Evolutionary conservation across 1,140 invertebrate species (phyloP).

Genomic region (Platorchestia sp.): DNA sequence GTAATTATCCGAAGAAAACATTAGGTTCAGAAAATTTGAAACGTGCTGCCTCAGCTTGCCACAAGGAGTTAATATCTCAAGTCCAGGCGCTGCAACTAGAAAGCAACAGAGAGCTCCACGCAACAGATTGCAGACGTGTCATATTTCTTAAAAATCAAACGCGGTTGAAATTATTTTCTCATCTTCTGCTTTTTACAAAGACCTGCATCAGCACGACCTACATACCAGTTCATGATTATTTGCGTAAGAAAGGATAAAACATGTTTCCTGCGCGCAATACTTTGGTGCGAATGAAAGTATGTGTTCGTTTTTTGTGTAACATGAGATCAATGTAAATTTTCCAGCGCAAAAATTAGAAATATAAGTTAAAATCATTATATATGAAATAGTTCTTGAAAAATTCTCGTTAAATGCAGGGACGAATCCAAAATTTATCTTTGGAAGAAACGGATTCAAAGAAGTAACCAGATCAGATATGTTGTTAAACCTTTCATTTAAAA

Average conservation of each 20-base stretch:
- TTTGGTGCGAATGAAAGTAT: background rate
- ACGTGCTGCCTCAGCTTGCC: background rate
- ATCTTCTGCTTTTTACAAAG: background rate
- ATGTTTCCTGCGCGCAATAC: no score
- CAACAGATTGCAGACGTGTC: background rate
- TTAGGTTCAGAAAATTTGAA: background rate
- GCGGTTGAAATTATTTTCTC: background rate
- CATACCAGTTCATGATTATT: background rate
- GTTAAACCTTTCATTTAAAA: no score
- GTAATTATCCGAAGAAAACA: background rate
- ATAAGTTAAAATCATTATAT: no score
- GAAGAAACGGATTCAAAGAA: no score
- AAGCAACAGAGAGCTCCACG: background rate
- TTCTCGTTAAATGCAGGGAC: no score
- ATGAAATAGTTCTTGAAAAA: no score
- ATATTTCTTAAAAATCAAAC: background rate
- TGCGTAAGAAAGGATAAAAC: background rate
- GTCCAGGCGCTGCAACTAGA: background rate
- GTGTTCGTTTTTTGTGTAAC: no score
- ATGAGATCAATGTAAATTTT: no score
- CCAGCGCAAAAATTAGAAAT: no score
- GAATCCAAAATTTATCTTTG: no score
- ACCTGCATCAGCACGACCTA: background rate
- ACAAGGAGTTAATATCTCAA: background rate
- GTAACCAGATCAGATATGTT: no score